These are phyloP conservation scores for Coreoperca whiteheadi DNA, from an alignment of 2,113 vertebrate species.

Conservation along the genomic window DNA sequence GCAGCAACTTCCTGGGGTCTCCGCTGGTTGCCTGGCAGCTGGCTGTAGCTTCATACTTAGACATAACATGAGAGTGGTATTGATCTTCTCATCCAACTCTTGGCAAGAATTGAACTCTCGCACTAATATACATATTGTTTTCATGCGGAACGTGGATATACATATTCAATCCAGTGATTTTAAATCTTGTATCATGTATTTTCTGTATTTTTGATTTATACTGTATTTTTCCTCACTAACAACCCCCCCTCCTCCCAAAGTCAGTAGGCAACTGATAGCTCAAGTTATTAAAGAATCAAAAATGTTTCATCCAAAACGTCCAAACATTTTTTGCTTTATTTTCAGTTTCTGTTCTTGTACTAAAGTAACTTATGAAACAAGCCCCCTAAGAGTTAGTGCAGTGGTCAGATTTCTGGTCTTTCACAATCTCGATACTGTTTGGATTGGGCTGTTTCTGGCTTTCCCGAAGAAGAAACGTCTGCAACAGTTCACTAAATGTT, in stretches of 20 bases:
- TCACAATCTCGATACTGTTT: conserved; percentile 33
- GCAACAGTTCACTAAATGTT: conserved; percentile 35
- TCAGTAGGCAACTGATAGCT: not conserved
- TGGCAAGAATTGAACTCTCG: not conserved
- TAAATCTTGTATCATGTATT: not conserved
- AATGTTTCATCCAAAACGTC: conserved; percentile 3
- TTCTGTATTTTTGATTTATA: not conserved
- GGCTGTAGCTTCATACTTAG: not conserved
- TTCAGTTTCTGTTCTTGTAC: conserved; percentile 1
- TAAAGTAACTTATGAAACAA: conserved; percentile 22
- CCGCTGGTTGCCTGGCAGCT: not conserved
- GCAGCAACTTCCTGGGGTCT: no score
- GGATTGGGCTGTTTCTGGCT: conserved; percentile 24
- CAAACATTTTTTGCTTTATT: not conserved
- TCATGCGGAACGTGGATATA: not conserved
- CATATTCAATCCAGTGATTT: conserved; percentile 7
- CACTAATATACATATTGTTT: not conserved
- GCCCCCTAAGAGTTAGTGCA: not conserved
- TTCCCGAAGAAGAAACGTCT: conserved; percentile 23
- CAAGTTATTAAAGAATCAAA: not conserved
- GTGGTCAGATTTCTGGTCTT: conserved; percentile 45
- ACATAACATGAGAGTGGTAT: not conserved
- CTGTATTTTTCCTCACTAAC: conserved; percentile 7
- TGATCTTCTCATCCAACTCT: not conserved
- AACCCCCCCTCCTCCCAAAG: no score